Evolutionary conservation across 2,113 vertebrate genomes (phyloP).

Genomic region (Alethe castanea): DNA sequence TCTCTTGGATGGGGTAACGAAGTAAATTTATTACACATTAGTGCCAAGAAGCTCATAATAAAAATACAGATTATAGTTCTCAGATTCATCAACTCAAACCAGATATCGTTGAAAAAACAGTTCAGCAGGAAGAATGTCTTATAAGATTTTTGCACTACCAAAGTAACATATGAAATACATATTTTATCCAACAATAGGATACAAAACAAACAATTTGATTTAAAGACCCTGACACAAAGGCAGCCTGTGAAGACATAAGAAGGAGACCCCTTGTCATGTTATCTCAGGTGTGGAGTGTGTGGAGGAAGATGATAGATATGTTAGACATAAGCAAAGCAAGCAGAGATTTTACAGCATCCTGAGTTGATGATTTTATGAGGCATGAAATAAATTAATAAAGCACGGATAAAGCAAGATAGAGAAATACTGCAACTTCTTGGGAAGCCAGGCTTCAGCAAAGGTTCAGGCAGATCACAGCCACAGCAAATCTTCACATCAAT

Average conservation of each 20-base stretch:
- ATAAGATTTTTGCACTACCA: background rate
- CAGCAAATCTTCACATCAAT: background rate
- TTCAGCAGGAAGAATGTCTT: slow-evolving; percentile 11
- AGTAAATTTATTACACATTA: slow-evolving; percentile 36
- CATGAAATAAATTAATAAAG: slow-evolving; percentile 9
- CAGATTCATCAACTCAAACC: slow-evolving; percentile 51
- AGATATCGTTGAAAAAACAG: slow-evolving; percentile 46
- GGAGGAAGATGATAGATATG: background rate
- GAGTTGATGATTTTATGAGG: background rate
- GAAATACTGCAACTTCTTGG: background rate
- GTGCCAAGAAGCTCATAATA: slow-evolving; percentile 60
- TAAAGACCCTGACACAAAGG: slow-evolving; percentile 3
- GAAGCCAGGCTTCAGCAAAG: background rate
- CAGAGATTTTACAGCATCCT: background rate
- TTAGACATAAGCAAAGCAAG: background rate
- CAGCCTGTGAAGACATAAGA: background rate
- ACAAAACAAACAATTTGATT: background rate
- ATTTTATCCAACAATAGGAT: slow-evolving; percentile 26
- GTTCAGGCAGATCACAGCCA: background rate
- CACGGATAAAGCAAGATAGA: background rate
- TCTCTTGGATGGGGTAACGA: slow-evolving; percentile 50
- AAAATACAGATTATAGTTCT: slow-evolving; percentile 57
- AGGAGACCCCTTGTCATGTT: background rate
- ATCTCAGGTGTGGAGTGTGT: background rate
- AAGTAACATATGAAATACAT: slow-evolving; percentile 28